Conservation (phyloP, 2,888 invertebrate genomes). For the Diaprepes abbreviatus region DNA sequence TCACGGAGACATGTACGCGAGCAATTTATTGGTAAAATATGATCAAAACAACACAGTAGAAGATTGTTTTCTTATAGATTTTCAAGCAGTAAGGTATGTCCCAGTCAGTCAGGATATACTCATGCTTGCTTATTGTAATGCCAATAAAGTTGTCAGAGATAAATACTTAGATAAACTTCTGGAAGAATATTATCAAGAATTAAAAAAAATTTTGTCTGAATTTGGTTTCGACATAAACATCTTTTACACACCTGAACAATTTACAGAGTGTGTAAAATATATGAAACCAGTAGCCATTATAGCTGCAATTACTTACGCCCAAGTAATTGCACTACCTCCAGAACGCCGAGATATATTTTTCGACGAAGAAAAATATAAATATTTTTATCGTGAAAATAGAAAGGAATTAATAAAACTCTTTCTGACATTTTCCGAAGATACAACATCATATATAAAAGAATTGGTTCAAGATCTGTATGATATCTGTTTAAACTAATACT, state of each 20-base stretch:
- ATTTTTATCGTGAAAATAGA: constrained; percentile 4
- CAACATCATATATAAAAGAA: constrained; percentile 11
- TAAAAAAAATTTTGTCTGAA: constrained; percentile 44
- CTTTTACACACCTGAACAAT: no score
- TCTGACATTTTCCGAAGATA: constrained; percentile 1
- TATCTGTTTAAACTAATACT: no score
- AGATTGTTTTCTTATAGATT: constrained; percentile 62
- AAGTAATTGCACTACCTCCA: not conserved
- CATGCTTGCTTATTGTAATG: constrained; percentile 59
- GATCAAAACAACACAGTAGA: constrained; percentile 38
- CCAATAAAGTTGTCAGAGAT: constrained; percentile 54
- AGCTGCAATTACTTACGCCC: constrained; percentile 6
- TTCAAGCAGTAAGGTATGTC: constrained; percentile 69
- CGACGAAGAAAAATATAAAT: constrained; percentile 2
- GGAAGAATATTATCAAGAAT: constrained; percentile 53
- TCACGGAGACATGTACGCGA: no score
- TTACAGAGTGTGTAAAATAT: no score
- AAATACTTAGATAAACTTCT: no score
- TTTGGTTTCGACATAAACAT: constrained; percentile 47
- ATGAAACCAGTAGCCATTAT: constrained; percentile 2
- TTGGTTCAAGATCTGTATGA: constrained; percentile 17
- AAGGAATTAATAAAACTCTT: no score
- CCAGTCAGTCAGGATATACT: constrained; percentile 78
- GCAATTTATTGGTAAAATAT: constrained; percentile 61
- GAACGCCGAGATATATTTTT: constrained; percentile 18